Evolutionary conservation across 2,797 vertebrate species (phyloP).

Genomic region (Furcifer pardalis): DNA sequence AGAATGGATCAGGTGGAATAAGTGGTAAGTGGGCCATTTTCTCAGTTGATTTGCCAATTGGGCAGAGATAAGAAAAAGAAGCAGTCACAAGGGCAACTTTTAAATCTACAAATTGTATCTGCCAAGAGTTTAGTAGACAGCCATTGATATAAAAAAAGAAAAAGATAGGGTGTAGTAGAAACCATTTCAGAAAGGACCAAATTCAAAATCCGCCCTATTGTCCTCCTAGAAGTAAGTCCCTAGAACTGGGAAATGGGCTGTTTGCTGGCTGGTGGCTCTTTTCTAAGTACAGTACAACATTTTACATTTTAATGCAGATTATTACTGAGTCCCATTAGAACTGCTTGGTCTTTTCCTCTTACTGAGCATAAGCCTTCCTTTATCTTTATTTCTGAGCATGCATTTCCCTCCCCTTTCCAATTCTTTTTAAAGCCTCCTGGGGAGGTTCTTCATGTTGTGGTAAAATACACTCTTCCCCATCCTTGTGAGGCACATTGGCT

Average conservation of each 20-base stretch:
- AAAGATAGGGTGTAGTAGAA: neutral
- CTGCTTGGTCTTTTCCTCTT: too few relatives aligned
- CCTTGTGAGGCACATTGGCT: too few relatives aligned
- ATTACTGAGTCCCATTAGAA: too few relatives aligned
- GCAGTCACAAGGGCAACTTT: neutral
- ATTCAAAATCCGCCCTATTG: neutral
- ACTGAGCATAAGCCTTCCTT: too few relatives aligned
- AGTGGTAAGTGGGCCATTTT: constrained; percentile 11
- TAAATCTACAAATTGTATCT: neutral
- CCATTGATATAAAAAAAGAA: neutral
- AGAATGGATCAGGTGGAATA: constrained; percentile 26
- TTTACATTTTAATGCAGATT: too few relatives aligned
- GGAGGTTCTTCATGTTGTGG: too few relatives aligned
- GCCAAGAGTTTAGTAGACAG: neutral
- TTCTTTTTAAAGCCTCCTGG: too few relatives aligned
- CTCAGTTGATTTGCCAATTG: neutral
- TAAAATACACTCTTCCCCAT: too few relatives aligned
- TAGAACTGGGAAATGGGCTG: neutral
- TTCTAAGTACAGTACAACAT: too few relatives aligned
- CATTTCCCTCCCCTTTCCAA: too few relatives aligned
- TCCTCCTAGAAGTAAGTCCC: neutral
- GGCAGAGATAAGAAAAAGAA: neutral
- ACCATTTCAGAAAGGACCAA: neutral
- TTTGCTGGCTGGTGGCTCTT: neutral
- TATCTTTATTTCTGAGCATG: too few relatives aligned